phyloP scores from a whole-genome alignment of 1,140 invertebrate species.

The Sitobion miscanthi region DNA sequence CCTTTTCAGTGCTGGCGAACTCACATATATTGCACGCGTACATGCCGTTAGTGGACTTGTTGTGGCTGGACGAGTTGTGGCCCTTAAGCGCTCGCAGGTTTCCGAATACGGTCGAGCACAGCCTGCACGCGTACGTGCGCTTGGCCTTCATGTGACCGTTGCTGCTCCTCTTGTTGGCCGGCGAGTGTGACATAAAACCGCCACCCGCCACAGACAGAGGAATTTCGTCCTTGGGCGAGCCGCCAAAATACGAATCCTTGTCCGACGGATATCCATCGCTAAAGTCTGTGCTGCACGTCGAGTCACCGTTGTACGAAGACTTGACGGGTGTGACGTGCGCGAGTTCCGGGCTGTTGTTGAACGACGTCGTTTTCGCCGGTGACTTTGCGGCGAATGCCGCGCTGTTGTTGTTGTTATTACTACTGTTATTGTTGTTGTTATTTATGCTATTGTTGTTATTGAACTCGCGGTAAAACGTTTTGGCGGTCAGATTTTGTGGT shows the following conservation, averaged over 20 bases:
- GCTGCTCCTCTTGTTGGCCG: background rate
- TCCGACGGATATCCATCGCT: conserved; percentile 49
- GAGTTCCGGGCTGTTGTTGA: conserved; percentile 22
- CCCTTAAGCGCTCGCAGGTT: conserved; percentile 89
- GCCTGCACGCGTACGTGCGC: conserved; percentile 85
- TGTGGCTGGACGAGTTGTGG: conserved; percentile 78
- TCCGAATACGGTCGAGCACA: conserved; percentile 83
- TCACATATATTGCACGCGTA: conserved; percentile 94
- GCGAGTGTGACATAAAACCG: conserved; percentile 63
- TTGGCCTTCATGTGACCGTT: conserved; percentile 77
- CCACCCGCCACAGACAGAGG: conserved; percentile 67
- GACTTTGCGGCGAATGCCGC: background rate
- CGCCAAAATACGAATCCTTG: conserved; percentile 40
- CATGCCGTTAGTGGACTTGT: conserved; percentile 69
- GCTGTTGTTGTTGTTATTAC: conserved; percentile 27
- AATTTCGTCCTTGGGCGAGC: conserved; percentile 32
- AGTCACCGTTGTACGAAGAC: conserved; percentile 41
- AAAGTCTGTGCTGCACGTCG: conserved; percentile 46
- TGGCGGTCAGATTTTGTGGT: conserved; percentile 32
- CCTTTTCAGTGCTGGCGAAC: conserved; percentile 87
- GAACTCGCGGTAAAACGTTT: conserved; percentile 37
- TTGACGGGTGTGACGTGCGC: conserved; percentile 26
- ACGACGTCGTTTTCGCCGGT: background rate
- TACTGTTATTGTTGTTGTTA: conserved; percentile 5
- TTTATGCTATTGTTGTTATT: conserved; percentile 44